Percentiles rank a stretch among this genome's conserved stretches.
phyloP scores from a whole-genome alignment of 2,113 vertebrate genomes.

The pig (Sus scrofa) region T2T-Sscrofa CM000818.6:107804501-107805000 shows the following conservation, averaged over 20 bases:
- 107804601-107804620: background rate
- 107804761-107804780: background rate
- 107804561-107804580: background rate
- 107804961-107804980: background rate
- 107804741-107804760: constrained; percentile 18
- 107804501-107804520: too few relatives aligned
- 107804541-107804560: background rate
- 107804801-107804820: constrained; percentile 38
- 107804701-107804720: background rate
- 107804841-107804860: constrained; percentile 63
- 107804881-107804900: constrained; percentile 60
- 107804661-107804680: background rate
- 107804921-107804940: constrained; percentile 61
- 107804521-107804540: background rate
- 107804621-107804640: background rate
- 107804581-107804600: background rate
- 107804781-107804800: background rate
- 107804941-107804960: constrained; percentile 17
- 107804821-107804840: constrained; percentile 59
- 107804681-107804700: background rate
- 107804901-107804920: constrained; percentile 59
- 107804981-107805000: background rate
- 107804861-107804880: constrained; percentile 55
- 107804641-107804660: background rate
- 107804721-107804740: constrained; percentile 4